Conservation (phyloP, 2,888 invertebrate genomes). For the Idaea dimidiata region DNA sequence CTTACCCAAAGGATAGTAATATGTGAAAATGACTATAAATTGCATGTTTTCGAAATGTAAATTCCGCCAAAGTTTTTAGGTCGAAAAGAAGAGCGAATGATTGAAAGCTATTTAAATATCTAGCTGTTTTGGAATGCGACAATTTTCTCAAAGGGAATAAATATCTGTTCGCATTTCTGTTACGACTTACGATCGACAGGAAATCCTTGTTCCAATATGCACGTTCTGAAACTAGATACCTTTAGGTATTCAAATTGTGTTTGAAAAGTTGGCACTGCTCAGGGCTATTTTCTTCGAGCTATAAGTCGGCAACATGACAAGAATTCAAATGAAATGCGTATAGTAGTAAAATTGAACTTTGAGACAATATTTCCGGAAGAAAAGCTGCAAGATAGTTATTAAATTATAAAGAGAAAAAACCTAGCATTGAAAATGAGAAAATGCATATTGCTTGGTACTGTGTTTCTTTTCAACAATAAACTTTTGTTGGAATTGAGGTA, state of each 20-base stretch:
- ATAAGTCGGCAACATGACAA: neutral
- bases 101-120: neutral
- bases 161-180: neutral
- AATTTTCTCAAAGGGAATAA: neutral
- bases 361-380: neutral
- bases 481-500: no score
- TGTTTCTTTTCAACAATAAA: no score
- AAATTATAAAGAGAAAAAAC: no score
- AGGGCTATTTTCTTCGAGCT: neutral
- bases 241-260: neutral
- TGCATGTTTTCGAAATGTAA: no score
- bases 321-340: neutral
- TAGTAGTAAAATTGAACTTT: neutral
- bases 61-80: no score
- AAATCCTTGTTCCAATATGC: constrained; percentile 13
- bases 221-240: constrained; percentile 3
- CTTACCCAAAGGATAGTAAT: no score
- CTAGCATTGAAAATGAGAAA: no score
- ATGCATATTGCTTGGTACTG: no score
- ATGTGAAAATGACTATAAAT: no score
- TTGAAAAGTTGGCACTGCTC: neutral
- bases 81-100: neutral
- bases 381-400: no score
- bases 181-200: neutral
- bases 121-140: neutral